Percentiles rank a stretch among this genome's conserved stretches.
phyloP scores from a whole-genome alignment of 2,888 invertebrate genomes.

The Heliconius ethilla region DNA sequence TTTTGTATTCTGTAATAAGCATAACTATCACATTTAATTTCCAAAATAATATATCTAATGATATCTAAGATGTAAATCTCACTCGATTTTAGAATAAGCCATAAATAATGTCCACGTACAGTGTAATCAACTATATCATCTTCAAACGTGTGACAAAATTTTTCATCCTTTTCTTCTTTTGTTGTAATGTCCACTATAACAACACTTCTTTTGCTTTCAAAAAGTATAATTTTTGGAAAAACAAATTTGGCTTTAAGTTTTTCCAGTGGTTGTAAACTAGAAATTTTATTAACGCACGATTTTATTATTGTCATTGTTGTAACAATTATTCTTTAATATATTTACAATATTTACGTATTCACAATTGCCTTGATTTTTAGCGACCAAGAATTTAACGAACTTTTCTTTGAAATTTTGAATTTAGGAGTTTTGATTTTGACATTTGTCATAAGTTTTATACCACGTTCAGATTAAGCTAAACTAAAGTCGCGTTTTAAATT shows the following conservation, averaged over 20 bases:
- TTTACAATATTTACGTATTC: neutral
- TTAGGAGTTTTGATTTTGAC: conserved; percentile 3
- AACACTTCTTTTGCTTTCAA: conserved; percentile 50
- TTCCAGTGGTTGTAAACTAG: conserved; percentile 41
- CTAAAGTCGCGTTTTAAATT: no score
- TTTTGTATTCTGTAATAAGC: conserved; percentile 60
- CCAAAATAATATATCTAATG: conserved; percentile 51
- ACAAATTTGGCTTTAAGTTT: conserved; percentile 55
- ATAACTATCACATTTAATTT: conserved; percentile 52
- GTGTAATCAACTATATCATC: conserved; percentile 57
- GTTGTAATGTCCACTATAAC: conserved; percentile 45
- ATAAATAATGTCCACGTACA: conserved; percentile 59
- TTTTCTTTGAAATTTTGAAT: neutral
- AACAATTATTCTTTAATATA: neutral
- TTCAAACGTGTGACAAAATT: conserved; percentile 50
- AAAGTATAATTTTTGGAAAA: conserved; percentile 63
- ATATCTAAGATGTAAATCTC: conserved; percentile 60
- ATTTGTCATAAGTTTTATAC: neutral
- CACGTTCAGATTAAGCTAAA: no score
- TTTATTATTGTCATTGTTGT: conserved; percentile 42
- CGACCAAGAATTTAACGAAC: conserved; percentile 4
- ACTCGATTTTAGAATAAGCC: conserved; percentile 63
- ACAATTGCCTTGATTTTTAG: neutral
- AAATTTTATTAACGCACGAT: conserved; percentile 46
- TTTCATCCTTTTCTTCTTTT: conserved; percentile 39